Base-by-base conservation (phyloP, 2,888 invertebrate species). In the Podabrus alpinus region DNA sequence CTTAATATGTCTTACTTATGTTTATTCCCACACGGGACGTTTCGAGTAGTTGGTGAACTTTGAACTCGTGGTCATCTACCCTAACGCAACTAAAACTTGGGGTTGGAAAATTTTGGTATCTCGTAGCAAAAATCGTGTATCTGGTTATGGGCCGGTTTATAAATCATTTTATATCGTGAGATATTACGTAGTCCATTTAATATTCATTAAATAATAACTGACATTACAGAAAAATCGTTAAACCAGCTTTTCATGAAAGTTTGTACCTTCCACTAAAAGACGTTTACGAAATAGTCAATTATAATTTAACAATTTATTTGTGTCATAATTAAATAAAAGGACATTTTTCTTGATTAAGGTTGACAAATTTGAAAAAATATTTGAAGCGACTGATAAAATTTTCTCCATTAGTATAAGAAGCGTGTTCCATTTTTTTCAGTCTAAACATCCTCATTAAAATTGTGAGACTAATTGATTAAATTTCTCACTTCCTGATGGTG, bases 21-120 rank as follows among this genome's bases (percentile, higher is more conserved):
- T 19, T 19, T 64, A 64, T 64, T 64, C 62, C 62, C 62, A 64
- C 62, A 64, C 62, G 62, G 62, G 62, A 64, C 62, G 62, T 64
- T 64, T 64, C 0, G 3, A 64, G 62, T 64, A 21, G 62, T 64
- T 64, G 62, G 21, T 64, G 62, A 64, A 64, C 62, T 64, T 21
- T 64, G 62, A 64, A 64, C 62, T 64, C 21, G 62, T 61, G 61
- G n/a, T n/a, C 62, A 64, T n/a, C 19, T 19, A 64, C 62, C 62
- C 62, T 64, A 64, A 64, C 17, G 9, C 16, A 9, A 64, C 19
- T 64, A 16, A 9, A 64, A 9, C 21, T 21, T 3, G 16, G 62
- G 62, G 62, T 13, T 64, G 19, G 17, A 64, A 64, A 64, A 17
- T 64, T 19, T 64, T 10, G 45, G 45, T 45, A 45, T 45, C 45